Evolutionary conservation across 2,113 vertebrate species (phyloP).

Genomic region (Alectura lathami): DNA sequence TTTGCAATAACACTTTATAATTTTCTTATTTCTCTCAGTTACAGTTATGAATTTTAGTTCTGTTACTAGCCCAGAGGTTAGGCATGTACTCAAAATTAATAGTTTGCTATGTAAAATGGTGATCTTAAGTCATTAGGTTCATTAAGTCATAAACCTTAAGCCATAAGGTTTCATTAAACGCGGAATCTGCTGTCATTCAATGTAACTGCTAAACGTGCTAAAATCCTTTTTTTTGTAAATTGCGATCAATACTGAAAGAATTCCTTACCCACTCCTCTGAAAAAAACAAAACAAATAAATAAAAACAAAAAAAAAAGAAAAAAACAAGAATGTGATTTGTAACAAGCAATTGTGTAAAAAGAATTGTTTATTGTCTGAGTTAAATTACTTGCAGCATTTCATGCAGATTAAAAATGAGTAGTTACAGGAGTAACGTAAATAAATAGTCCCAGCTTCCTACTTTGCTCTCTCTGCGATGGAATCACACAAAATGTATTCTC

Average conservation of each 20-base stretch:
- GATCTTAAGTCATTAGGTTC: background rate
- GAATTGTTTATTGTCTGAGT: background rate
- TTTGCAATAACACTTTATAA: background rate
- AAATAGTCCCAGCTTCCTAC: background rate
- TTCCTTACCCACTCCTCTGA: background rate
- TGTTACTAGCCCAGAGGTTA: background rate
- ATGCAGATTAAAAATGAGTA: background rate
- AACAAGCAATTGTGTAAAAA: background rate
- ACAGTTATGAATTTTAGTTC: background rate
- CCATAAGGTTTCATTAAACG: background rate
- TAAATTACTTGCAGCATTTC: constrained; percentile 29
- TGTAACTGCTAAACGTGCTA: background rate
- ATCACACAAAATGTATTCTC: background rate
- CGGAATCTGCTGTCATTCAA: background rate
- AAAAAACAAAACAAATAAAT: background rate
- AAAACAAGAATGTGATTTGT: background rate
- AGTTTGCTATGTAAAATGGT: background rate
- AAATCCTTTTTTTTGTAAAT: background rate
- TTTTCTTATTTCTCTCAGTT: background rate
- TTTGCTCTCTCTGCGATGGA: background rate
- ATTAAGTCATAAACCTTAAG: no score
- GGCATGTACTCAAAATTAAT: background rate
- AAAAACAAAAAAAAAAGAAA: background rate
- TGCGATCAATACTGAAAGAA: background rate
- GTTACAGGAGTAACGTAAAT: background rate